Conservation (phyloP, 2,797 vertebrate genomes). For the Ctenosaura bakeri region DNA sequence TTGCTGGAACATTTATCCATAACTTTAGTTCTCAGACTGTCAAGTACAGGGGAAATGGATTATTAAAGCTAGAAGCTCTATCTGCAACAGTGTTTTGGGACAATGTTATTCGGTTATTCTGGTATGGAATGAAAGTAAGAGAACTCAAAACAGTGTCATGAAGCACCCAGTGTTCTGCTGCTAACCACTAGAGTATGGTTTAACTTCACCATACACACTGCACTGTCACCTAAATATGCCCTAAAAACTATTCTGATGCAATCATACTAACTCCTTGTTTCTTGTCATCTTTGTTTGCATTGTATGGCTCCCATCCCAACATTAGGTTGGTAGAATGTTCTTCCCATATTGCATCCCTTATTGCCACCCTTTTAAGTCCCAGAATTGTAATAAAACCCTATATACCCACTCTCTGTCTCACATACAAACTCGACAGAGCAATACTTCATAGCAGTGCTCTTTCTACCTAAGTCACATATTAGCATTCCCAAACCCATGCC, state of each 20-base stretch:
- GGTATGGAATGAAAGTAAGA: background rate
- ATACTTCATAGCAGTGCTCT: too few relatives aligned
- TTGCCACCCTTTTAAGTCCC: background rate
- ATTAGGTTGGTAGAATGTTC: background rate
- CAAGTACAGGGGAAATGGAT: conserved; percentile 4
- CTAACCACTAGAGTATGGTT: background rate
- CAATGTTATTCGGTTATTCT: background rate
- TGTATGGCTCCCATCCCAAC: background rate
- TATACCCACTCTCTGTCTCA: background rate
- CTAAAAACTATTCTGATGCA: background rate
- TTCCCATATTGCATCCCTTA: background rate
- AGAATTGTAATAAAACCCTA: background rate
- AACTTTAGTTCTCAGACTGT: conserved; percentile 9
- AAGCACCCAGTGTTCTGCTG: background rate
- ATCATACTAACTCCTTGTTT: background rate
- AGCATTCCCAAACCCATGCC: background rate
- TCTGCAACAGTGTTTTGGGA: background rate
- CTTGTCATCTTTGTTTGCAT: background rate
- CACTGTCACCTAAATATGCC: background rate
- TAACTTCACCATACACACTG: background rate
- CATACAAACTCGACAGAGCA: background rate
- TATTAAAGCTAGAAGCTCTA: conserved; percentile 1
- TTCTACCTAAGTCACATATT: background rate
- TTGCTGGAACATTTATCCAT: background rate
- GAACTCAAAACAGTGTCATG: background rate